These are phyloP conservation scores for Gorsachius magnificus DNA, from an alignment of 2,797 vertebrate species.

Conservation along the genomic window DNA sequence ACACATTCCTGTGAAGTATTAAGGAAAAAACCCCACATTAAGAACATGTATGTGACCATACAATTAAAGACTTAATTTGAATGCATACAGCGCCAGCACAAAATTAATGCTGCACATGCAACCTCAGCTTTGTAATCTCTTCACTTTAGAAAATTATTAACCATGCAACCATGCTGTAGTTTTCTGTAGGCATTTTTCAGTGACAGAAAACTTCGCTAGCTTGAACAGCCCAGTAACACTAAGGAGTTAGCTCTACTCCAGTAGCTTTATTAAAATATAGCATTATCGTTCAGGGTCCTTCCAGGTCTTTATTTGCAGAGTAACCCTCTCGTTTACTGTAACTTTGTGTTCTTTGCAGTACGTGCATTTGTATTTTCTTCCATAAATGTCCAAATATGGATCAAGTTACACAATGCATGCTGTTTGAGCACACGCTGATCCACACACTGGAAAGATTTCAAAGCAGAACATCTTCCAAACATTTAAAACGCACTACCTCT, in stretches of 20 bases:
- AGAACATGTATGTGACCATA: background rate
- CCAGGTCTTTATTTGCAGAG: background rate
- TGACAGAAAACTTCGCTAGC: background rate
- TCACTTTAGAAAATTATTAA: accelerated
- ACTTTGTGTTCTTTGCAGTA: background rate
- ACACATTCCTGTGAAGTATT: background rate
- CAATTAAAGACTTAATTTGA: background rate
- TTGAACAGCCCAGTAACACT: background rate
- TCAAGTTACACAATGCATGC: accelerated
- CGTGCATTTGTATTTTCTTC: background rate
- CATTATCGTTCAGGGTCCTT: background rate
- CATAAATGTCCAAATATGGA: accelerated
- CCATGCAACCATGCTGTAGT: accelerated
- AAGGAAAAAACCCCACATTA: background rate
- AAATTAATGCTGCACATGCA: background rate
- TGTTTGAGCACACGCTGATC: background rate
- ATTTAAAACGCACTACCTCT: background rate
- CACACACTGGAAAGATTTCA: background rate
- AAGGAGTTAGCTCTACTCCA: background rate
- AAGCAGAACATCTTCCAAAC: background rate
- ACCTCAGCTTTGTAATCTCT: background rate
- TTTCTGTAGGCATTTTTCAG: background rate
- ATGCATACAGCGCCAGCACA: background rate
- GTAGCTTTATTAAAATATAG: background rate
- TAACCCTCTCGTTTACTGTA: background rate